Evolutionary conservation across 2,797 vertebrate genomes (phyloP).

Genomic region (Pygocentrus nattereri): DNA sequence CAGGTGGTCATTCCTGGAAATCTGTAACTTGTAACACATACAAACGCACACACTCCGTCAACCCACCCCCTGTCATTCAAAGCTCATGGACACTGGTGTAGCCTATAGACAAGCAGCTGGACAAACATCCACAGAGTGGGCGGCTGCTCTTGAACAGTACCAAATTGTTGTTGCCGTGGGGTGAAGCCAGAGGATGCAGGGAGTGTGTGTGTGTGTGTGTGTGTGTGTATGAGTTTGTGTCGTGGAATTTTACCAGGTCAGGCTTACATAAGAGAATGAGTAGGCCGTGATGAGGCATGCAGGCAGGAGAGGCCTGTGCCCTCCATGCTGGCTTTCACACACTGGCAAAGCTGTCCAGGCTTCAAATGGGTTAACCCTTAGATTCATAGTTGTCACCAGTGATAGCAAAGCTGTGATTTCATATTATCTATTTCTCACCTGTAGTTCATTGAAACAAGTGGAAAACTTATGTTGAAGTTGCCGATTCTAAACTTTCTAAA

Average conservation of each 20-base stretch:
- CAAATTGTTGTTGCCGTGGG: conserved; percentile 69
- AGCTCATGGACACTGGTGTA: conserved; percentile 65
- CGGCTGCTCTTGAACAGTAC: conserved; percentile 67
- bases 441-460: background rate
- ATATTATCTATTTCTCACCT: background rate
- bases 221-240: conserved; percentile 29
- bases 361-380: background rate
- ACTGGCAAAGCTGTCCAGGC: background rate
- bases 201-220: conserved; percentile 39
- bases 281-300: conserved; percentile 43
- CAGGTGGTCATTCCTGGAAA: conserved; percentile 58
- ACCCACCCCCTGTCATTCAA: conserved; percentile 38
- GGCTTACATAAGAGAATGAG: conserved; percentile 70
- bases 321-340: background rate
- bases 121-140: conserved; percentile 75
- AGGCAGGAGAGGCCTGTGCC: conserved; percentile 19
- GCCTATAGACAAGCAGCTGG: conserved; percentile 73
- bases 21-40: conserved; percentile 44
- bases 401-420: background rate
- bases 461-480: background rate
- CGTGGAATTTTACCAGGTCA: conserved; percentile 75
- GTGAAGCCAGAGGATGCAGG: conserved; percentile 61
- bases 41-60: conserved; percentile 35
- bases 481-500: background rate
- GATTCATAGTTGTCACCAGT: conserved; percentile 2